A percentile compares a stretch with the other conserved stretches of the same genome.
phyloP scores from a whole-genome alignment of 2,113 vertebrate species.

The Hydrolagus affinis region DNA sequence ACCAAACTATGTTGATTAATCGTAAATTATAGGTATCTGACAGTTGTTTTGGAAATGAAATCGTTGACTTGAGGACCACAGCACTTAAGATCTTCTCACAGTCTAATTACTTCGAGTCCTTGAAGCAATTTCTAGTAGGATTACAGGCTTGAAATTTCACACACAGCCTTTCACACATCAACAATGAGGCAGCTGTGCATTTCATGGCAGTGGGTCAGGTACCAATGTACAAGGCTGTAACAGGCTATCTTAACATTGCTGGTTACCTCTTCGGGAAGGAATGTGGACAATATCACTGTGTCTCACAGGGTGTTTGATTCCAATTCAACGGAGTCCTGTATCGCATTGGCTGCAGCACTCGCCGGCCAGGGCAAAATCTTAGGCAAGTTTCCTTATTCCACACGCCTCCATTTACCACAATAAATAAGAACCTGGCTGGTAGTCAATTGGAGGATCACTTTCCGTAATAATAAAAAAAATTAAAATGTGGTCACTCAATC shows the following conservation, averaged over 20 bases:
- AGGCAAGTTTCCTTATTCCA: too few species aligned
- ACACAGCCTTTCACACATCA: not conserved
- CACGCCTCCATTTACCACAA: too few species aligned
- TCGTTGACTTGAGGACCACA: not conserved
- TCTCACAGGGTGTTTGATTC: not conserved
- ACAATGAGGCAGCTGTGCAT: not conserved
- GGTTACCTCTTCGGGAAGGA: conserved; percentile 8
- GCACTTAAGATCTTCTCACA: not conserved
- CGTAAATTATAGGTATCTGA: too few species aligned
- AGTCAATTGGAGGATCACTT: too few species aligned
- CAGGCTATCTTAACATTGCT: not conserved
- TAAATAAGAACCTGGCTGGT: too few species aligned
- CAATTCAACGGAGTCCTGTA: too few species aligned
- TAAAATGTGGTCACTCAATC: too few species aligned
- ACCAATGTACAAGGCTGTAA: not conserved
- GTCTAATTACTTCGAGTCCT: conserved; percentile 15
- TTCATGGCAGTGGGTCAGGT: conserved; percentile 1
- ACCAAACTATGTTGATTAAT: not conserved
- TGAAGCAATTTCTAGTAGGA: conserved; percentile 8
- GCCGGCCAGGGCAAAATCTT: too few species aligned
- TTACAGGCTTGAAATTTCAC: conserved; percentile 13
- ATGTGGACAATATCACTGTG: not conserved
- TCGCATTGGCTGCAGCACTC: too few species aligned
- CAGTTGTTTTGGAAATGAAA: conserved; percentile 8
- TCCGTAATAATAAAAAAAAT: too few species aligned